Conservation (phyloP, 2,888 invertebrate genomes). For the Apocheima hispidaria region DNA sequence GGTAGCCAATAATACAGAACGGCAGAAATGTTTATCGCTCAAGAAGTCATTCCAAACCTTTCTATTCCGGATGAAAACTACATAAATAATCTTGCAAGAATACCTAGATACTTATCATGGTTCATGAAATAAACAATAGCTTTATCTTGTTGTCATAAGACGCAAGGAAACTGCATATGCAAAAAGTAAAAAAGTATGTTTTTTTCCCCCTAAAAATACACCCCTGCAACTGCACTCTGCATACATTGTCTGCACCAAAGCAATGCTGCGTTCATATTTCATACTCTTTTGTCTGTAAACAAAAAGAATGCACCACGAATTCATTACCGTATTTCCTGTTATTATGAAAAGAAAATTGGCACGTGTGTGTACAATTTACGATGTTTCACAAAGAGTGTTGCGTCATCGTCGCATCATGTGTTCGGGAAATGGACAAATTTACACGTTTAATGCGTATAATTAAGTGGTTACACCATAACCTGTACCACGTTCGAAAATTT, state of each 20-base stretch:
- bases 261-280: slow-evolving; percentile 27
- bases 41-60: neutral
- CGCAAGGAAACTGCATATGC: slow-evolving; percentile 17
- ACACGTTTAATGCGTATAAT: no score
- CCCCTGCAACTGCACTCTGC: neutral
- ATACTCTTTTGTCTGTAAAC: slow-evolving; percentile 41
- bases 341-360: slow-evolving; percentile 44
- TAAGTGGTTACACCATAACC: no score
- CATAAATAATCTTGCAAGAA: neutral
- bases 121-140: slow-evolving; percentile 17
- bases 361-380: slow-evolving; percentile 37
- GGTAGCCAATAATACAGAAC: neutral
- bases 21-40: neutral
- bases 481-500: no score
- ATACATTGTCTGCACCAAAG: slow-evolving; percentile 23
- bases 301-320: slow-evolving; percentile 35
- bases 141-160: slow-evolving; percentile 11
- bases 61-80: neutral
- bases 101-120: neutral
- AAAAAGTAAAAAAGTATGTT: no score
- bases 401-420: slow-evolving; percentile 38
- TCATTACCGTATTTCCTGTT: slow-evolving; percentile 44
- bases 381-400: slow-evolving; percentile 33
- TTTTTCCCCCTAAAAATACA: slow-evolving; percentile 40
- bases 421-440: slow-evolving; percentile 5